Evolutionary conservation across 2,888 invertebrate species (phyloP).

Genomic region (Drosophila diplacantha): DNA sequence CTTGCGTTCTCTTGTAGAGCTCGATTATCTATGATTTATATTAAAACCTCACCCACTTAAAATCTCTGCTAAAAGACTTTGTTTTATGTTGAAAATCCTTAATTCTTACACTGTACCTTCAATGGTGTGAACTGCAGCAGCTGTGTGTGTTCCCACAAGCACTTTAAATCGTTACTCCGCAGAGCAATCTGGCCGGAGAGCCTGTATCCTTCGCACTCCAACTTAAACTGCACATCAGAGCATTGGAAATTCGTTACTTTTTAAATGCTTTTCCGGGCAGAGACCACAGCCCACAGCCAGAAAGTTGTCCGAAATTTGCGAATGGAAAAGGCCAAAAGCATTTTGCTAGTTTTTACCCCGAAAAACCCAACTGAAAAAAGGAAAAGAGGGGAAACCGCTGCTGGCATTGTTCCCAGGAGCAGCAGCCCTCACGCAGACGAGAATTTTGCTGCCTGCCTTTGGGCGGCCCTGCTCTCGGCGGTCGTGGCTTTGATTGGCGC

Average conservation of each 20-base stretch:
- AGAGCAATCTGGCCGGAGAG: slow-evolving; percentile 5
- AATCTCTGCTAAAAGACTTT: too few relatives aligned
- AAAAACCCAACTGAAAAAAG: not conserved
- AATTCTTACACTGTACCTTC: slow-evolving; percentile 8
- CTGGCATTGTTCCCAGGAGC: slow-evolving; percentile 45
- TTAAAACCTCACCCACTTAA: not conserved
- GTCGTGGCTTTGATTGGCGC: slow-evolving; percentile 49
- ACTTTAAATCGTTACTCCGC: slow-evolving; percentile 4
- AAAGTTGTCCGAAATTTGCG: slow-evolving; percentile 23
- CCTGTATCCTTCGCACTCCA: not conserved
- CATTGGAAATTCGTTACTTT: slow-evolving; percentile 29
- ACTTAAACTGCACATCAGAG: slow-evolving; percentile 22
- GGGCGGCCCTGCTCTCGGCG: slow-evolving; percentile 30
- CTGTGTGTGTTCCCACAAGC: slow-evolving; percentile 33
- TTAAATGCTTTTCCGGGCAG: slow-evolving; percentile 15
- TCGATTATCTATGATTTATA: not conserved
- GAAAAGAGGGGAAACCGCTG: slow-evolving; percentile 26
- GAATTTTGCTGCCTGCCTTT: slow-evolving; percentile 51
- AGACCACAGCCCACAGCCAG: slow-evolving; percentile 38
- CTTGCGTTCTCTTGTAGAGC: not conserved
- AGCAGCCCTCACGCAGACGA: slow-evolving; percentile 50
- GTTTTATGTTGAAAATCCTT: not conserved
- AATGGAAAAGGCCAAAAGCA: slow-evolving; percentile 39
- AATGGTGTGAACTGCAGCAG: slow-evolving; percentile 62
- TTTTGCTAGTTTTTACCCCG: slow-evolving; percentile 32